Base-by-base conservation (phyloP, 1,140 invertebrate genomes). In the Globodera ellingtonae region DNA sequence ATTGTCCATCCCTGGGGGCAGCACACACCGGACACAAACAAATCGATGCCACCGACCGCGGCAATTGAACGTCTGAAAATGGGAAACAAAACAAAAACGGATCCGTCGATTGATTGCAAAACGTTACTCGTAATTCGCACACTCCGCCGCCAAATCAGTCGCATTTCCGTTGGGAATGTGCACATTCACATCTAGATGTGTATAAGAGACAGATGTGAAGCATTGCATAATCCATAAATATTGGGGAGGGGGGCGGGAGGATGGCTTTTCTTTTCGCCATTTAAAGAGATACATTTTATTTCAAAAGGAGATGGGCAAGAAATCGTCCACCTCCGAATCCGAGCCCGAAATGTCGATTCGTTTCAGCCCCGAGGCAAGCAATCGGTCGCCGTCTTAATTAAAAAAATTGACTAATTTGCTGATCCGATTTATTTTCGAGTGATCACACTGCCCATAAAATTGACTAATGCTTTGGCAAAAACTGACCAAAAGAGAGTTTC, bases 141-240 rank as follows among this genome's bases (percentile, higher is more conserved):
- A 99, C 90, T 99, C 97, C 71, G 92, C 92, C 6, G 93, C 92
- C 48, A 98, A 90, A 91, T 98, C 93, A 0, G 90, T 3, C 15
- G 96, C 96, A 92, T 98, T 99, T 10, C 97, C 97, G 92, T 99
- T 93, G 79, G 99, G 91, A 85, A 99, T 94, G 89, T 98, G 93
- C 46, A 93, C 95, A 91, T 99, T 35, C 2, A n/a, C n/a, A n/a
- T n/a, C n/a, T n/a, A n/a, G n/a, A n/a, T n/a, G n/a, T n/a, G n/a
- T n/a, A n/a, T n/a, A n/a, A n/a, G n/a, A n/a, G n/a, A n/a, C n/a
- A n/a, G 35, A 35, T 35, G 35, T 2, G 35, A 35, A 35, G 35
- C 35, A 35, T 35, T 35, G 35, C 35, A 35, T 35, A 35, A 35
- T 0, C 35, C 35, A 3, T 35, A 35, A 35, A 35, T 35, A 35